A percentile compares a stretch with the other conserved stretches of the same genome.
Conservation (phyloP, 2,888 invertebrate genomes). For the Scaptomyza tumidula region DNA sequence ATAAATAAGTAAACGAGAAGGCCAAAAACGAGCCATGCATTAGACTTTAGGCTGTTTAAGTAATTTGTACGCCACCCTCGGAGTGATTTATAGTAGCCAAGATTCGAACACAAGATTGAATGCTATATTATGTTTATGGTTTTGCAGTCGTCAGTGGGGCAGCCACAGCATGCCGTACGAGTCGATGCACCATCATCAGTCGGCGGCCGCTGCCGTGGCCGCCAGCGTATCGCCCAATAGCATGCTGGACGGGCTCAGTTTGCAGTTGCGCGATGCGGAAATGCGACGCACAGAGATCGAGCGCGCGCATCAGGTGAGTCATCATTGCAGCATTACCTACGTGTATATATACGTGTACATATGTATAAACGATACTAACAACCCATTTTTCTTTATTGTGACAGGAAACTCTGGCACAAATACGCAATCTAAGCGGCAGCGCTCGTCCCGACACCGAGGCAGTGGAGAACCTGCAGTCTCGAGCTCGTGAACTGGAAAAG, state of each 20-base stretch:
- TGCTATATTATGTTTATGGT: not conserved
- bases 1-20: slow-evolving; percentile 18
- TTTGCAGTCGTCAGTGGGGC: slow-evolving; percentile 67
- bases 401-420: slow-evolving; percentile 89
- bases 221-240: slow-evolving; percentile 79
- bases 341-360: too few species aligned
- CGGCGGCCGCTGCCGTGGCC: slow-evolving; percentile 78
- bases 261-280: slow-evolving; percentile 92
- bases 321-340: not conserved
- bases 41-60: slow-evolving; percentile 4
- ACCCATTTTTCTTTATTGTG: too few species aligned
- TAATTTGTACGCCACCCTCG: slow-evolving; percentile 9
- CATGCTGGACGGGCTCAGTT: slow-evolving; percentile 87
- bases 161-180: slow-evolving; percentile 82
- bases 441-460: slow-evolving; percentile 87
- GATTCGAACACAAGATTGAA: slow-evolving; percentile 19
- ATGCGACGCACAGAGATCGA: slow-evolving; percentile 91
- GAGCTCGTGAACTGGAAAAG: slow-evolving; percentile 95
- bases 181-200: slow-evolving; percentile 82
- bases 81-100: slow-evolving; percentile 40
- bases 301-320: slow-evolving; percentile 88
- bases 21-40: slow-evolving; percentile 30
- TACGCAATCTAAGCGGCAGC: slow-evolving; percentile 86
- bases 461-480: slow-evolving; percentile 90
- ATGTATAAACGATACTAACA: not conserved